Evolutionary conservation across 2,888 invertebrate species (phyloP).

Genomic region (Fragum sueziense): DNA sequence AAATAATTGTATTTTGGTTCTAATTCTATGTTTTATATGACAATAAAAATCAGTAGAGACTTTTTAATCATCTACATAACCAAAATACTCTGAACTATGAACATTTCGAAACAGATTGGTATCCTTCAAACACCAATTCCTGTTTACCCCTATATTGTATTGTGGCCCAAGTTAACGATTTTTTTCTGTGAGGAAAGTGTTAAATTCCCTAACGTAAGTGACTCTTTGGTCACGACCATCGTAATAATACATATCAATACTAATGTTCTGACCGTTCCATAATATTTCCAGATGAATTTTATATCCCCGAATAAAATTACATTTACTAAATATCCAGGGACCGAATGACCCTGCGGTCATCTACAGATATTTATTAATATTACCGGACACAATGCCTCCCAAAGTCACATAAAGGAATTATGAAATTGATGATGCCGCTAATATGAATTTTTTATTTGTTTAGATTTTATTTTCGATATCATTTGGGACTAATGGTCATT

Average conservation of each 20-base stretch:
- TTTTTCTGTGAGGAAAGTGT: no score
- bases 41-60: no score
- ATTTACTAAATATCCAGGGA: background rate
- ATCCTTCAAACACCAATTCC: no score
- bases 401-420: constrained; percentile 16
- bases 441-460: constrained; percentile 36
- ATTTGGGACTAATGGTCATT: constrained; percentile 7
- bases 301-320: constrained; percentile 24
- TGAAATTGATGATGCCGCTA: constrained; percentile 10
- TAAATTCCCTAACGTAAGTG: constrained; percentile 6
- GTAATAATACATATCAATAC: constrained; percentile 23
- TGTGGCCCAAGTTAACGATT: no score
- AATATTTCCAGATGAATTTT: constrained; percentile 23
- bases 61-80: no score
- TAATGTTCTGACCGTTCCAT: constrained; percentile 13
- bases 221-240: background rate
- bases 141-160: no score
- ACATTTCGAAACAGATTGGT: background rate
- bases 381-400: background rate
- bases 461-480: constrained; percentile 31
- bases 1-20: no score
- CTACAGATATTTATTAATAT: constrained; percentile 7
- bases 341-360: constrained; percentile 12
- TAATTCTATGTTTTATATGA: no score
- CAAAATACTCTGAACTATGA: no score